Evolutionary conservation across 2,113 vertebrate genomes (phyloP), one percentile per base, ranked within the genome.

Genomic region (Melanerpes aurifrons): DNA sequence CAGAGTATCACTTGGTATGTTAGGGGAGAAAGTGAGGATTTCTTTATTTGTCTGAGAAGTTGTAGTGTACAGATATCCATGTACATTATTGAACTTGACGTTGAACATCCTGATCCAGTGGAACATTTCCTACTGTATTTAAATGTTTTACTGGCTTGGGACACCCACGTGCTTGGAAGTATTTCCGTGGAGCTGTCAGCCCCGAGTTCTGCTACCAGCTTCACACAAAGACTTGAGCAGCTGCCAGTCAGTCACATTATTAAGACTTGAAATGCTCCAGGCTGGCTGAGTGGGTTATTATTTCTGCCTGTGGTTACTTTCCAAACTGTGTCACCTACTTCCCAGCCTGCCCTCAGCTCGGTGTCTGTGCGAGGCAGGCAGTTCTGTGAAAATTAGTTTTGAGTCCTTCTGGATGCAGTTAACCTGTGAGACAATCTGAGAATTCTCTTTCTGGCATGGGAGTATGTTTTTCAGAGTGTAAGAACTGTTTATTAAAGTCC

Each of bases 261-360:
- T 74, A 70, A 86, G 66, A 28, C 90, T 85, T 87, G 68, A 76
- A 80, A 89, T 90, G n/a, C 40, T 89, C 15, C 40, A 45, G 18
- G n/a, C 17, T 77, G 76, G 24, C 75, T 25, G 53, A 29, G 10
- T 10, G 3, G 7, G 31, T 26, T 24, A 57, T 81, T 74, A 25
- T 17, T 87, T 71, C 66, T 82, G 48, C n/a, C 62, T 0, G 0
- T 57, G 57, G 15, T 35, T 47, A 31, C 63, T 85, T 82, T 82
- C 47, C 48, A 87, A 20, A 53, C 35, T 71, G 35, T 91, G 87
- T 91, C 75, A 68, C 72, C 87, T 93, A 57, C 64, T 95, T 95
- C 31, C 56, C 57, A 90, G 40, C 21, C 72, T 71, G 47, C 43
- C 43, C 53, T 70, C 59, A 6, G 59, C 71, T n/a, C 16, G 47